Evolutionary conservation across 2,888 invertebrate genomes (phyloP).

Genomic region (Phyllotreta striolata): DNA sequence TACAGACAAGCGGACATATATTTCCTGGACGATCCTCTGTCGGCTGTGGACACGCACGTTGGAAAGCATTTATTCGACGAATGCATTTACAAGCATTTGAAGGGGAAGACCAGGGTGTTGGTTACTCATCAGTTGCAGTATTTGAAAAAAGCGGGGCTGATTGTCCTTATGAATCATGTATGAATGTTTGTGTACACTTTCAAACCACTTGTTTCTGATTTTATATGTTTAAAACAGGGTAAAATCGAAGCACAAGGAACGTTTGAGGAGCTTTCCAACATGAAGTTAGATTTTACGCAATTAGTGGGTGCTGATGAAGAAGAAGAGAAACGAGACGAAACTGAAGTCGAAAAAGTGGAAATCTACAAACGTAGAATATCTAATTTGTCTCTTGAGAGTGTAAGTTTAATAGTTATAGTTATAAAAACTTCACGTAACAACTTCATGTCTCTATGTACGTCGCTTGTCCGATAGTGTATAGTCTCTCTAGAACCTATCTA

Average conservation of each 20-base stretch:
- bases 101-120: constrained; percentile 69
- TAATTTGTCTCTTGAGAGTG: not conserved
- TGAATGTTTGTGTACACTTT: not conserved
- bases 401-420: not conserved
- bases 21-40: constrained; percentile 80
- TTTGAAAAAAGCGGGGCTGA: constrained; percentile 64
- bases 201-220: not conserved
- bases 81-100: constrained; percentile 69
- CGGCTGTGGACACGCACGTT: constrained; percentile 82
- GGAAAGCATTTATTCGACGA: constrained; percentile 77
- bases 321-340: constrained; percentile 17
- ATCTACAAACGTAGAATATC: not conserved
- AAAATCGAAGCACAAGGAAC: constrained; percentile 60
- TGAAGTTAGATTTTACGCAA: constrained; percentile 28
- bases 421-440: not conserved
- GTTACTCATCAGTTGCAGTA: constrained; percentile 78
- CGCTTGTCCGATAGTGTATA: no score
- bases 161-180: constrained; percentile 66
- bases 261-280: constrained; percentile 61
- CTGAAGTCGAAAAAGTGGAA: not conserved
- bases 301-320: constrained; percentile 17
- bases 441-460: no score
- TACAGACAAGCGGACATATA: constrained; percentile 80
- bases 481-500: no score
- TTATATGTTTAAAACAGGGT: constrained; percentile 54